Base-by-base conservation (phyloP, 1,140 invertebrate genomes). In the Pogonus chalceus region DNA sequence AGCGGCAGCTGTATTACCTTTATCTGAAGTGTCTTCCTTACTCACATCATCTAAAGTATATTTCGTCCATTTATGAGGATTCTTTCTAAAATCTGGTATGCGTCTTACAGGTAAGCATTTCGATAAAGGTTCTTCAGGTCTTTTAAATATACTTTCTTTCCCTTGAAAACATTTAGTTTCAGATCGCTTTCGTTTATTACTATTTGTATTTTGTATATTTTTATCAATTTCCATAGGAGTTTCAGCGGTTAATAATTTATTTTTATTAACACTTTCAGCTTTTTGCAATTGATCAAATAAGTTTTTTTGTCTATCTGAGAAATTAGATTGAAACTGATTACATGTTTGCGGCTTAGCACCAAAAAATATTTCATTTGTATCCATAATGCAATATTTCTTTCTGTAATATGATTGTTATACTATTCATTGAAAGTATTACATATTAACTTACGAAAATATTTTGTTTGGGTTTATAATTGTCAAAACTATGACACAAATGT, bases 41-140 rank as follows among this genome's bases (percentile, higher is more conserved):
- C 77, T 74, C 1, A 87, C 83, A 77, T 88, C 84, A 24, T 79
- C 78, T 12, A 90, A 66, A 16, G 76, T 81, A 56, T 90, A 90
- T 62, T 81, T 87, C 1, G 75, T 79, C 84, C 85, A 89, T 65
- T 87, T 88, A 59, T 84, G 75, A 3, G 86, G 87, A 70, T 89
- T 84, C 57, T 73, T 79, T 55, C 83, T 76, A 63, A 81, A 81
- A 59, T 84, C 85, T 18, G 87, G 85, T 23, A 81, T 71, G 31
- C 64, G 69, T 54, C 73, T 70, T 2, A 72, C 60, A 47, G 72
- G 68, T 21, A 79, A 64, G 55, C 80, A 78, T 24, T 75, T 67
- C 9, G 73, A 72, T 20, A 80, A 73, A 31, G 80, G 80, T 24
- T 77, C 72, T 64, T 82, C 78, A 2, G 81, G 81, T 57, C 77